phyloP scores from a whole-genome alignment of 2,888 invertebrate species.

The Agrenia bidenticulata region DNA sequence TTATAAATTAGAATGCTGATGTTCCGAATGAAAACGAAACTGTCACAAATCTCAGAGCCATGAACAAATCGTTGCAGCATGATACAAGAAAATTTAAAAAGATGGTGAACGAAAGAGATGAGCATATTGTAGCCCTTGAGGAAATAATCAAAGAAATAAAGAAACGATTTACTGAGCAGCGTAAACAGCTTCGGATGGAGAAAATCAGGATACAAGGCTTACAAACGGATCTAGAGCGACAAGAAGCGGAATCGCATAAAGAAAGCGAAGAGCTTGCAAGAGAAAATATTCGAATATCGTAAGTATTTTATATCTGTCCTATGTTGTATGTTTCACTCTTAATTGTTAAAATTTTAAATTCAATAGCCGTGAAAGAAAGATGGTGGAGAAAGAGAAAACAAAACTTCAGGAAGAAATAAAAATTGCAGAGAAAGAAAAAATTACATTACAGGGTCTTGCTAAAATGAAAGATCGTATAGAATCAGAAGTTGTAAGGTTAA shows the following conservation, averaged over 20 bases:
- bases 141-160: not conserved
- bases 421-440: conserved; percentile 23
- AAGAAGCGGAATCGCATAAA: not conserved
- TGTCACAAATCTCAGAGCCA: no score
- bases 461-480: conserved; percentile 38
- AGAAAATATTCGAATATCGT: not conserved
- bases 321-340: no score
- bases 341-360: conserved; percentile 17
- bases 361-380: conserved; percentile 22
- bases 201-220: not conserved
- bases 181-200: not conserved
- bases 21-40: no score
- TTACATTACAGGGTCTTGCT: conserved; percentile 27
- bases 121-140: not conserved
- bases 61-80: not conserved
- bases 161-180: not conserved
- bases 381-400: conserved; percentile 21
- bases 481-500: conserved; percentile 37
- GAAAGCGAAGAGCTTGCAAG: not conserved
- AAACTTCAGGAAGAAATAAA: conserved; percentile 25
- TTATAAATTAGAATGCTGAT: no score
- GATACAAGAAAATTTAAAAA: not conserved
- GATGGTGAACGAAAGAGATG: conserved; percentile 4
- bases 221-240: not conserved
- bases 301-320: not conserved